These are phyloP conservation scores for Doryteuthis pealeii DNA, from an alignment of 1,140 invertebrate genomes.

Conservation along the genomic window DNA sequence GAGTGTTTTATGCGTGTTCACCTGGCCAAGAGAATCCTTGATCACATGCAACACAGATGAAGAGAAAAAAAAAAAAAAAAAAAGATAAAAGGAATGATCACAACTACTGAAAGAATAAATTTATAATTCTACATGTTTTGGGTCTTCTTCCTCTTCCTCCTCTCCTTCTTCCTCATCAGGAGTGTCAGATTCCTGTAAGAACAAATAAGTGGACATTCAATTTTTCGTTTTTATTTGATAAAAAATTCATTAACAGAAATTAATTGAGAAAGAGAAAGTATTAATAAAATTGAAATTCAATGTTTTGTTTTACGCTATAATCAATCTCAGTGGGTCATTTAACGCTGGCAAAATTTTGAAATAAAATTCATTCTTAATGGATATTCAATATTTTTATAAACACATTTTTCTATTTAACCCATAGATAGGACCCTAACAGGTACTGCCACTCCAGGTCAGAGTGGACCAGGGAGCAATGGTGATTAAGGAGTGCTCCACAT, in stretches of 20 bases:
- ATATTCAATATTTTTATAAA: too few relatives aligned
- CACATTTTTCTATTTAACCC: too few relatives aligned
- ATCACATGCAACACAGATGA: not conserved
- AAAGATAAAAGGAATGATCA: not conserved
- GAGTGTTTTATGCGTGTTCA: not conserved
- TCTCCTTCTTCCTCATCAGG: slow-evolving; percentile 2
- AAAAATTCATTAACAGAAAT: not conserved
- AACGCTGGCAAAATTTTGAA: too few relatives aligned
- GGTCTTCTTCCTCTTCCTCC: not conserved
- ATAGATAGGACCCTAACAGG: too few relatives aligned
- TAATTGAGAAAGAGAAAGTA: not conserved
- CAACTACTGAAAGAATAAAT: not conserved
- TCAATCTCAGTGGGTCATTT: too few relatives aligned
- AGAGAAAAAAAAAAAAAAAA: not conserved
- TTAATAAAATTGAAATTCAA: not conserved
- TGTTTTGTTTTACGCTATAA: too few relatives aligned
- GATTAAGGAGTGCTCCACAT: too few relatives aligned
- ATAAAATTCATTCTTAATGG: too few relatives aligned
- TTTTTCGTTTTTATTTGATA: not conserved
- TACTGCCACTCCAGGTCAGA: too few relatives aligned
- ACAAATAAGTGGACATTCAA: not conserved
- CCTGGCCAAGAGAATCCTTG: not conserved
- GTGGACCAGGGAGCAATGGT: too few relatives aligned
- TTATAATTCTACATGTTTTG: slow-evolving; percentile 2
- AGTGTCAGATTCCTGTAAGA: not conserved